These are phyloP conservation scores for Hybognathus amarus DNA, from an alignment of 2,797 vertebrate genomes.

Conservation along the genomic window DNA sequence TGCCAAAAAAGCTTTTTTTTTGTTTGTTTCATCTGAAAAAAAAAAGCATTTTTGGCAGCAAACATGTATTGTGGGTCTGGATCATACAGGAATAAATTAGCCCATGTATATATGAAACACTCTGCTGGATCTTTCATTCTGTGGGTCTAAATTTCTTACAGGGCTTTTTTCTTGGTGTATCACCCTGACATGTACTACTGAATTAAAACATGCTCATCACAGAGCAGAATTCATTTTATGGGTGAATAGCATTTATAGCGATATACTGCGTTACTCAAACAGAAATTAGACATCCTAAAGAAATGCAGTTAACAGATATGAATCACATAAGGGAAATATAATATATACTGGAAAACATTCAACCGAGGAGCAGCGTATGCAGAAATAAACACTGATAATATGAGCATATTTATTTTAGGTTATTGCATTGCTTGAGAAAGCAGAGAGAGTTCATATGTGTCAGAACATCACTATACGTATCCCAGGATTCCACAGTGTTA, in stretches of 20 bases:
- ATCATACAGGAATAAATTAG: too few species aligned
- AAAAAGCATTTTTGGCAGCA: too few species aligned
- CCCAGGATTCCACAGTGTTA: neutral
- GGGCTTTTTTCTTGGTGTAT: too few species aligned
- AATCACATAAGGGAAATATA: slow-evolving; percentile 9
- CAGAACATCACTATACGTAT: neutral
- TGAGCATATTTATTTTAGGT: slow-evolving; percentile 23
- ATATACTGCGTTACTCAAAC: slow-evolving; percentile 13
- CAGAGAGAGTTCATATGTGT: neutral
- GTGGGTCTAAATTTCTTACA: too few species aligned
- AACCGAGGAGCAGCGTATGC: neutral
- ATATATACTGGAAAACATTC: neutral
- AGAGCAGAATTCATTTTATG: neutral
- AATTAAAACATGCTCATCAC: neutral
- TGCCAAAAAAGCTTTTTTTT: too few species aligned
- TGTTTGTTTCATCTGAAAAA: too few species aligned
- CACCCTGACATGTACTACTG: too few species aligned
- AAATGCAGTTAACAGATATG: slow-evolving; percentile 35
- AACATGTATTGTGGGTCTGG: too few species aligned
- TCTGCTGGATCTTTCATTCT: too few species aligned
- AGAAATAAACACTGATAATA: slow-evolving; percentile 19
- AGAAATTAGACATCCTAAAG: neutral
- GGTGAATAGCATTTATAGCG: neutral
- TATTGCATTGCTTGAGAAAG: slow-evolving; percentile 16
- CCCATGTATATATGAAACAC: too few species aligned